Conservation (phyloP, 2,113 vertebrate species). For the Empidonax alnorum region DNA sequence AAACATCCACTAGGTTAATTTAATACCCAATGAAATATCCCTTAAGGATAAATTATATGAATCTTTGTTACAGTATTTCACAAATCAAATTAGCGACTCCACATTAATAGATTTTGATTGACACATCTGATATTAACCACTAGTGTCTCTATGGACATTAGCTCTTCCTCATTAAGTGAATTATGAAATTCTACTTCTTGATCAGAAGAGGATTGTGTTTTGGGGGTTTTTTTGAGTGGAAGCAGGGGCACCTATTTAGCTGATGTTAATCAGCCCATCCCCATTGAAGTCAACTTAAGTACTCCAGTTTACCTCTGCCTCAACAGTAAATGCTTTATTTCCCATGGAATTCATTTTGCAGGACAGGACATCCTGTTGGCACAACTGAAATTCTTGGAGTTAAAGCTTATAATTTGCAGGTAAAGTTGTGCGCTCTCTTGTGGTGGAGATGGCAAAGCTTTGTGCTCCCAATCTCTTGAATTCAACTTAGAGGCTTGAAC, state of each 20-base stretch:
- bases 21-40: conserved; percentile 20
- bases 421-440: neutral
- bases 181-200: conserved; percentile 25
- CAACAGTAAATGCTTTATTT: neutral
- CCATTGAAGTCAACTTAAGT: neutral
- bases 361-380: neutral
- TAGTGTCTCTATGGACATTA: conserved; percentile 18
- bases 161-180: conserved; percentile 20
- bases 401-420: neutral
- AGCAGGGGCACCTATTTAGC: neutral
- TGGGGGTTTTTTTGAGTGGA: neutral
- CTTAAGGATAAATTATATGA: conserved; percentile 62
- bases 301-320: neutral
- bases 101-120: conserved; percentile 66
- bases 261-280: neutral
- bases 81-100: conserved; percentile 60
- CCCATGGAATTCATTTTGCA: neutral
- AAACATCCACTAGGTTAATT: conserved; percentile 54
- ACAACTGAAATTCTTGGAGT: neutral
- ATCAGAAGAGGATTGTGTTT: neutral
- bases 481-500: neutral
- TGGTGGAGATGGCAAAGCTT: neutral
- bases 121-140: conserved; percentile 46
- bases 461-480: neutral
- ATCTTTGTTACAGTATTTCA: conserved; percentile 57